phyloP scores from a whole-genome alignment of 2,888 invertebrate species.

The Hypomecis atomaria region DNA sequence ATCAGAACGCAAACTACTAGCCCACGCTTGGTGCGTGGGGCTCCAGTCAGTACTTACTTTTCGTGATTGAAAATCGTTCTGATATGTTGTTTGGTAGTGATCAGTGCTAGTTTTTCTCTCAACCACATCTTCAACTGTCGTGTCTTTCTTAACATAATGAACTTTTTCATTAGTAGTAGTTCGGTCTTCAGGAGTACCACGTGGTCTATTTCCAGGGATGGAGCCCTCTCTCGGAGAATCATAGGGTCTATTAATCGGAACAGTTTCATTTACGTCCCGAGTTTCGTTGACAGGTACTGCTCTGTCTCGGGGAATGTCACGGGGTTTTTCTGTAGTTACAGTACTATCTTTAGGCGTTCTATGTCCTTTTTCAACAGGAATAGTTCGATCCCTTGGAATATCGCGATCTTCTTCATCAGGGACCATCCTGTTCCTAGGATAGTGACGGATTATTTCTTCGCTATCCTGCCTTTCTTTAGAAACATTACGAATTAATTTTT shows the following conservation, averaged over 20 bases:
- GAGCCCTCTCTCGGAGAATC: conserved; percentile 7
- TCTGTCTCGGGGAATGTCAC: conserved; percentile 12
- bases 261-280: neutral
- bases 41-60: conserved; percentile 87
- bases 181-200: conserved; percentile 31
- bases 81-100: conserved; percentile 86
- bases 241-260: neutral
- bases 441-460: conserved; percentile 12
- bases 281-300: conserved; percentile 1
- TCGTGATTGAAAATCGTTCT: conserved; percentile 83
- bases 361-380: neutral
- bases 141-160: conserved; percentile 54
- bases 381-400: neutral
- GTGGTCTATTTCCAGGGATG: neutral
- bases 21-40: conserved; percentile 91
- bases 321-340: conserved; percentile 1
- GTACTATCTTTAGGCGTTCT: conserved; percentile 1
- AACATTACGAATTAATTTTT: conserved; percentile 51
- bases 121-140: conserved; percentile 58
- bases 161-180: conserved; percentile 52
- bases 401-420: conserved; percentile 1
- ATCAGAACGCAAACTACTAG: conserved; percentile 88
- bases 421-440: conserved; percentile 3
- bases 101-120: conserved; percentile 67
- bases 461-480: conserved; percentile 52